Base-by-base conservation (phyloP, 2,888 invertebrate species). In the Coenonympha glycerion region DNA sequence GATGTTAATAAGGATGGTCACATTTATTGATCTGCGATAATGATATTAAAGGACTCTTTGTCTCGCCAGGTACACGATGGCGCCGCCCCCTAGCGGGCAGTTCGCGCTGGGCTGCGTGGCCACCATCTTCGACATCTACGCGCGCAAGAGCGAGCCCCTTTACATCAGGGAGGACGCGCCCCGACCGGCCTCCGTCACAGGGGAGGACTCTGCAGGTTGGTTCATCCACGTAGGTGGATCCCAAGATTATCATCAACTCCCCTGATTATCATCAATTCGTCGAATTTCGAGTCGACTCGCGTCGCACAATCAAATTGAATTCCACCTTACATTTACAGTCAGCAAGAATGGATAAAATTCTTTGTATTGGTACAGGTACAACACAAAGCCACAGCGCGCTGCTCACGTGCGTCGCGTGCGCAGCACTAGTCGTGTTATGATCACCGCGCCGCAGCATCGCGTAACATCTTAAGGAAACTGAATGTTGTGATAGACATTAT, bases 161-260 rank as follows among this genome's bases (percentile, higher is more conserved):
- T 72, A 75, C 69, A 80, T 91, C 48, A 81, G 80, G 60, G 90
- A 90, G 51, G 90, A 91, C 55, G 84, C 89, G 0, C 90, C 90
- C 0, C 79, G 71, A 42, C 87, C 86, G 1, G 87, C 86, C 13
- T 83, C 85, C 6, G 87, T 88, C 37, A 88, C 87, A n/a, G 79
- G 86, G 3, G 87, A 87, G 55, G 86, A 86, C 41, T 84, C 84
- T 1, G 68, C 76, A 56, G 83, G 83, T 84, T 64, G 54, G 24
- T 41, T 9, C 6, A 33, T 44, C 9, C n/a, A n/a, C n/a, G n/a
- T n/a, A n/a, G n/a, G n/a, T n/a, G n/a, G n/a, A n/a, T n/a, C n/a
- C n/a, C n/a, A n/a, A n/a, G n/a, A n/a, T n/a, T n/a, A n/a, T n/a
- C n/a, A n/a, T n/a, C n/a, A n/a, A n/a, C n/a, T n/a, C n/a, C n/a